A percentile compares a stretch with the other conserved stretches of the same genome.
These are phyloP conservation scores for Patagioenas fasciata DNA, from an alignment of 2,113 vertebrate species.

Conservation along the genomic window DNA sequence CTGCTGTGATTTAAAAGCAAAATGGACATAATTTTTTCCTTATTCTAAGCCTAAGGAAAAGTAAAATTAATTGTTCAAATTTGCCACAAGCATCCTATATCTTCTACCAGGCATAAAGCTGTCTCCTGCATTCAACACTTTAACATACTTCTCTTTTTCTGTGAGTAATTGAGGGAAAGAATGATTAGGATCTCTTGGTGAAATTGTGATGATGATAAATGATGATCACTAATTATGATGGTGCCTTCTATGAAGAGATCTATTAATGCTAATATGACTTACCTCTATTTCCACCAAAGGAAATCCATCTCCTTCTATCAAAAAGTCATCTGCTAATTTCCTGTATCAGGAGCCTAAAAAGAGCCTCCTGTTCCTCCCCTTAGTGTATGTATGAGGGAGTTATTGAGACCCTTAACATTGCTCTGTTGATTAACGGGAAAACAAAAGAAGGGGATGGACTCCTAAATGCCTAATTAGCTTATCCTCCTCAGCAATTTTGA, in stretches of 20 bases:
- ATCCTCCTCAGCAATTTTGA: neutral
- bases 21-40: neutral
- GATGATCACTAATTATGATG: slow-evolving; percentile 10
- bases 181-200: neutral
- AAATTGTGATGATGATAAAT: slow-evolving; percentile 13
- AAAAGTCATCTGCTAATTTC: slow-evolving; percentile 6
- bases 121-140: neutral
- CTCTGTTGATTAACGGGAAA: slow-evolving; percentile 15
- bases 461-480: neutral
- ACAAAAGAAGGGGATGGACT: neutral
- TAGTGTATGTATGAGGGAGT: neutral
- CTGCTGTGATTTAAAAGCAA: neutral
- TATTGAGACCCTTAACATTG: neutral
- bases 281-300: neutral
- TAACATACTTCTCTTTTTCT: neutral
- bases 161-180: neutral
- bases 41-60: neutral
- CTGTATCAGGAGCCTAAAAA: neutral
- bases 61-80: neutral
- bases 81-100: neutral
- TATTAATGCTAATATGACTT: slow-evolving; percentile 6
- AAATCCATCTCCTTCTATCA: slow-evolving; percentile 25
- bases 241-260: neutral
- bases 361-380: neutral
- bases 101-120: neutral